Evolutionary conservation across 2,113 vertebrate species (phyloP).

Genomic region (Saccopteryx bilineata): DNA sequence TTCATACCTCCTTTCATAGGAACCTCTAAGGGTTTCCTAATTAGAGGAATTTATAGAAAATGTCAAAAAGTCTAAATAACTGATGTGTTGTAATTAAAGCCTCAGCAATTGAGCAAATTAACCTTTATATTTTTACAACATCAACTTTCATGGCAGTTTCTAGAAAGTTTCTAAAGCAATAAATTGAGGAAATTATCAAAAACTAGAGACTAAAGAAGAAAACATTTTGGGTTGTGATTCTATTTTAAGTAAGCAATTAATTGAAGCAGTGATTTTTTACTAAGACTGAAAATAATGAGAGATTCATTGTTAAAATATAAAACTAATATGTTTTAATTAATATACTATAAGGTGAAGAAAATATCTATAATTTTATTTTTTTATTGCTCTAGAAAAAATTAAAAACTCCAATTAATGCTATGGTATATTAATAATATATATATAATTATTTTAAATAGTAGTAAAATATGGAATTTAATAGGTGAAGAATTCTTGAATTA

Average conservation of each 20-base stretch:
- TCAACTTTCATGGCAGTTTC: conserved; percentile 53
- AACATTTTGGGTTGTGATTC: conserved; percentile 32
- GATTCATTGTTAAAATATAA: conserved; percentile 11
- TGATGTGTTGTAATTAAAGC: conserved; percentile 75
- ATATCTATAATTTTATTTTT: neutral
- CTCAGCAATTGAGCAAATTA: conserved; percentile 74
- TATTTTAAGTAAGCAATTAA: conserved; percentile 49
- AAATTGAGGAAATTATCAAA: conserved; percentile 50
- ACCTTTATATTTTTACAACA: conserved; percentile 65
- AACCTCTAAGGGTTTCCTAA: conserved; percentile 70
- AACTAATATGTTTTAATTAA: neutral
- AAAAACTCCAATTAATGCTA: neutral
- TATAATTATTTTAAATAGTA: conserved; percentile 20
- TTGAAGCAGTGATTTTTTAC: conserved; percentile 11
- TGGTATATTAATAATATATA: neutral
- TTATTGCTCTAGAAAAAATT: neutral
- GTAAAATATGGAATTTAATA: conserved; percentile 17
- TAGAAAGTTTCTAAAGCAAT: conserved; percentile 71
- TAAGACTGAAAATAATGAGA: conserved; percentile 43
- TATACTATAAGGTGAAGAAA: neutral
- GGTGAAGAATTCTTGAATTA: neutral
- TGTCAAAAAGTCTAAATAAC: conserved; percentile 72
- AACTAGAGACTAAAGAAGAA: neutral
- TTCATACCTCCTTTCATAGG: conserved; percentile 6
- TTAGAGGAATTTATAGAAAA: conserved; percentile 62